Conservation (phyloP, 2,888 invertebrate species). For the Phasia obesa region DNA sequence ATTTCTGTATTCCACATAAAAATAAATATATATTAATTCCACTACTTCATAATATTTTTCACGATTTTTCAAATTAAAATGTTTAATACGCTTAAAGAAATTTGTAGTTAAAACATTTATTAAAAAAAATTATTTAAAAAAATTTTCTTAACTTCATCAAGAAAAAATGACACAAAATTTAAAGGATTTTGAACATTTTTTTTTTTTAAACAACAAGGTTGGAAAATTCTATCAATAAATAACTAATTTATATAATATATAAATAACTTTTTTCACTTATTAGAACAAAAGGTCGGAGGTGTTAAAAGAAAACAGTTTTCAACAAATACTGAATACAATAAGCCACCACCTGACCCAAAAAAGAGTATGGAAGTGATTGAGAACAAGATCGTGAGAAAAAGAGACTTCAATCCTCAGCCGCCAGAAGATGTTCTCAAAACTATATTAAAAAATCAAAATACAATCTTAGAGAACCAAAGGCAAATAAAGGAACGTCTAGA, state of each 20-base stretch:
- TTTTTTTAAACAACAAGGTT: not conserved
- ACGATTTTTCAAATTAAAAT: conserved; percentile 46
- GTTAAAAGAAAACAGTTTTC: conserved; percentile 24
- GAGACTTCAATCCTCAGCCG: not conserved
- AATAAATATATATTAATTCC: conserved; percentile 57
- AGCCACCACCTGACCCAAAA: conserved; percentile 8
- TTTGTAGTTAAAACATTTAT: not conserved
- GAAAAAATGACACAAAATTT: not conserved
- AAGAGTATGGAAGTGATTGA: not conserved
- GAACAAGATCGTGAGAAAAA: not conserved
- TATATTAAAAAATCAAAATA: conserved; percentile 23
- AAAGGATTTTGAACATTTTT: not conserved
- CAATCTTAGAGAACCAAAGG: conserved; percentile 18
- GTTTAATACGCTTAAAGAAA: not conserved
- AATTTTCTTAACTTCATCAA: not conserved
- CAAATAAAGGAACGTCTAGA: too few relatives aligned
- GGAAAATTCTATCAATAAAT: not conserved
- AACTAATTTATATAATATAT: not conserved
- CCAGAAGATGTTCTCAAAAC: conserved; percentile 7
- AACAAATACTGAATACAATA: conserved; percentile 17
- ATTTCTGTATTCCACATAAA: conserved; percentile 56
- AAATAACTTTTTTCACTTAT: too few relatives aligned
- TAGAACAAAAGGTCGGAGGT: too few relatives aligned
- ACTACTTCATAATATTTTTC: conserved; percentile 5
- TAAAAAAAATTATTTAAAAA: not conserved